A percentile compares a stretch with the other conserved stretches of the same genome.
Conservation (phyloP, 2,888 invertebrate genomes). For the Zootermopsis nevadensis region DNA sequence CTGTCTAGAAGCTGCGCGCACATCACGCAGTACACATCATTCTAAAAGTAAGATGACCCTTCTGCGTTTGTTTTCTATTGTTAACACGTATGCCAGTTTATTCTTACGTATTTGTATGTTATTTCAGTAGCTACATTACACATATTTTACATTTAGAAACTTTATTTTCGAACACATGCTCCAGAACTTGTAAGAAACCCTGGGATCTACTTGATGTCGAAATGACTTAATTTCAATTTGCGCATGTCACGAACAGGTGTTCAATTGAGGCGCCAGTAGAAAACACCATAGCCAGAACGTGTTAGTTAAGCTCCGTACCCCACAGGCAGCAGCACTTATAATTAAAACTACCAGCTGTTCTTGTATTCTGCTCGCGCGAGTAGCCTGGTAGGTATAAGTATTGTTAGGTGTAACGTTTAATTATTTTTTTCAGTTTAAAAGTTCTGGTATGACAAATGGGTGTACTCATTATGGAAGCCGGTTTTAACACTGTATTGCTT, state of each 20-base stretch:
- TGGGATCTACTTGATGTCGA: background rate
- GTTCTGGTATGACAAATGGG: too few species aligned
- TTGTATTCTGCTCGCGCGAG: background rate
- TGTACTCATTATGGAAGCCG: too few species aligned
- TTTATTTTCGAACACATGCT: too few species aligned
- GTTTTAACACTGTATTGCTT: too few species aligned
- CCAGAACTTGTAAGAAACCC: background rate
- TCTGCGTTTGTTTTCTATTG: background rate
- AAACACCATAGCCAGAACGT: background rate
- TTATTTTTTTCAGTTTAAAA: background rate
- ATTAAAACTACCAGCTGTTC: background rate
- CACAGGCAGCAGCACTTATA: slow-evolving; percentile 5
- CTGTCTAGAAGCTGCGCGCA: slow-evolving; percentile 36
- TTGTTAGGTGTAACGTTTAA: background rate
- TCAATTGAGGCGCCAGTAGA: slow-evolving; percentile 36
- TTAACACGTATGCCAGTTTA: too few species aligned
- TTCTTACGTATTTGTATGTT: too few species aligned
- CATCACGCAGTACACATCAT: background rate
- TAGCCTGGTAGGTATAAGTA: background rate
- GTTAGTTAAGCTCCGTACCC: background rate
- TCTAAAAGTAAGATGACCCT: slow-evolving; percentile 7
- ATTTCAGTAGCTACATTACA: too few species aligned
- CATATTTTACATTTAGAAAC: too few species aligned
- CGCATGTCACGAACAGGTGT: background rate
- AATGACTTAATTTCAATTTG: background rate